Conservation (phyloP, 2,797 vertebrate genomes). For the Falco peregrinus region DNA sequence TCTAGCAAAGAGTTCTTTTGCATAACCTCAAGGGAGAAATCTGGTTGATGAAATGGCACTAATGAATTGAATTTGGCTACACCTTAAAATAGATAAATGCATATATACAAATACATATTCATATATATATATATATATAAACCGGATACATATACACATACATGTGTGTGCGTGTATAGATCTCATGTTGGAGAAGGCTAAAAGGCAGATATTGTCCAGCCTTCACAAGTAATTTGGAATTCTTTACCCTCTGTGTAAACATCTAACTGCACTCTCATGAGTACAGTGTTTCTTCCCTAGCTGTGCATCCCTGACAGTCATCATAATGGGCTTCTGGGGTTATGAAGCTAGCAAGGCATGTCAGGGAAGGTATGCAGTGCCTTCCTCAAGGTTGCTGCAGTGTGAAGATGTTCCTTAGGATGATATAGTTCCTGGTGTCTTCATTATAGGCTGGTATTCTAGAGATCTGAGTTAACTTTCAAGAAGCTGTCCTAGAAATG, state of each 20-base stretch:
- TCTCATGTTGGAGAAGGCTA: background rate
- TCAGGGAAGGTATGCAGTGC: background rate
- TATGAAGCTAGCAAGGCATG: background rate
- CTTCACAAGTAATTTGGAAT: background rate
- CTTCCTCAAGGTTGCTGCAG: background rate
- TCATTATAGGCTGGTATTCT: background rate
- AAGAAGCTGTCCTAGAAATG: background rate
- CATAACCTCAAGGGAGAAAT: background rate
- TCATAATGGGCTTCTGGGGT: background rate
- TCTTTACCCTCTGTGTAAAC: background rate
- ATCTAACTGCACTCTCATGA: background rate
- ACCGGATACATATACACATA: background rate
- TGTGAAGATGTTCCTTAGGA: background rate
- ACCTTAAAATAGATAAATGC: background rate
- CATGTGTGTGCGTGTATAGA: background rate
- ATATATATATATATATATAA: background rate
- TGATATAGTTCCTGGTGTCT: background rate
- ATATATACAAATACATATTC: background rate
- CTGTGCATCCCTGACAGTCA: background rate
- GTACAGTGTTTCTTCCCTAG: background rate
- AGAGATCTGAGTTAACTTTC: background rate
- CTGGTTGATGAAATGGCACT: background rate
- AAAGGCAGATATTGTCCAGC: background rate
- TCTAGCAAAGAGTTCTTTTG: background rate
- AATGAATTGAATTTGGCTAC: background rate